Conservation (phyloP, 2,113 vertebrate genomes). For the Lamprologus tigripictilis region DNA sequence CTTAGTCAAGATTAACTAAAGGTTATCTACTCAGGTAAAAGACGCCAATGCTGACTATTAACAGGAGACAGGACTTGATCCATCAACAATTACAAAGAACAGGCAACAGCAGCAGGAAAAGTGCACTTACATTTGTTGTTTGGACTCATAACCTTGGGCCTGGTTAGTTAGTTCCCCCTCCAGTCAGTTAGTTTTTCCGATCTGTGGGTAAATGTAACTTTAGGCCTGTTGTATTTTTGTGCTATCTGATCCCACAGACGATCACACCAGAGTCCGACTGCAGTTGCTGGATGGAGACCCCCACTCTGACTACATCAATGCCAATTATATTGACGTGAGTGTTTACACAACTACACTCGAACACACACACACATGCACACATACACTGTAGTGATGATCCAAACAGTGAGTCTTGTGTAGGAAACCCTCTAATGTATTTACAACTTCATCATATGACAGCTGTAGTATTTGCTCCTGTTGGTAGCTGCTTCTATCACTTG, state of each 20-base stretch:
- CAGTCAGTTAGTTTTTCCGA: constrained; percentile 19
- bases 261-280: constrained; percentile 91
- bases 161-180: background rate
- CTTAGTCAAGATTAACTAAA: background rate
- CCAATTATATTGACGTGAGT: constrained; percentile 96
- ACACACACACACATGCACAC: background rate
- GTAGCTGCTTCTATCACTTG: background rate
- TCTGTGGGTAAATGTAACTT: constrained; percentile 75
- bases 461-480: background rate
- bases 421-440: background rate
- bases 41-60: background rate
- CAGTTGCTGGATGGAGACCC: constrained; percentile 92
- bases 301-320: constrained; percentile 98
- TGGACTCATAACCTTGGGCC: background rate
- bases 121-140: background rate
- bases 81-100: background rate
- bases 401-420: background rate
- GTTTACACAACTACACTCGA: background rate
- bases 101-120: background rate
- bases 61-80: background rate
- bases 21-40: background rate
- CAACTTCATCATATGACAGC: background rate
- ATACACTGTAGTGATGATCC: background rate
- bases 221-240: constrained; percentile 69
- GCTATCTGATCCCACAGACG: constrained; percentile 84